Conservation (phyloP, 2,888 invertebrate species). For the Gryllus longicercus region DNA sequence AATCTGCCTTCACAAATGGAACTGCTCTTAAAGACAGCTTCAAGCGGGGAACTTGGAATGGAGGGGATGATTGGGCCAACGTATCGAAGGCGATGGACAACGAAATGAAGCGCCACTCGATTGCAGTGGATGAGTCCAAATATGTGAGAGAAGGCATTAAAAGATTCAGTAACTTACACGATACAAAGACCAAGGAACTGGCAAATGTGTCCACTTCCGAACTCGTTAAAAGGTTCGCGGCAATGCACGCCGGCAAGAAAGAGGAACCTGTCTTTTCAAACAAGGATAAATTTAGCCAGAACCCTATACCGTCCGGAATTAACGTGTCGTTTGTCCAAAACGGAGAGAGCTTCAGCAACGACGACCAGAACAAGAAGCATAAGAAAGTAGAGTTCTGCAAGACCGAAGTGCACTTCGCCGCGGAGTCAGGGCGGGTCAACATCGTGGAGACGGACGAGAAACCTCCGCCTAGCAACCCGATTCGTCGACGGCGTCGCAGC, state of each 20-base stretch:
- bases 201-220: slow-evolving; percentile 17
- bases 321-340: slow-evolving; percentile 24
- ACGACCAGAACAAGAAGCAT: slow-evolving; percentile 49
- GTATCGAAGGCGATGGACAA: slow-evolving; percentile 35
- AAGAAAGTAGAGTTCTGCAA: slow-evolving; percentile 84
- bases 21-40: slow-evolving; percentile 10
- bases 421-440: slow-evolving; percentile 79
- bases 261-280: neutral
- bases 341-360: slow-evolving; percentile 29
- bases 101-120: slow-evolving; percentile 54
- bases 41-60: slow-evolving; percentile 25
- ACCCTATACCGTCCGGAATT: neutral
- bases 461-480: slow-evolving; percentile 79
- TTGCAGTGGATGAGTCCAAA: slow-evolving; percentile 53
- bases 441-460: slow-evolving; percentile 85
- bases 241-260: neutral
- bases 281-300: neutral
- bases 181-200: neutral
- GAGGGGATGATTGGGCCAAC: neutral
- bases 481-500: slow-evolving; percentile 63
- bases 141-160: slow-evolving; percentile 29
- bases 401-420: slow-evolving; percentile 83
- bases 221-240: neutral
- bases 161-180: neutral
- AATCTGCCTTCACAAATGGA: neutral